Base-by-base conservation (phyloP, 1,140 invertebrate genomes). In the Tribolium madens region DNA sequence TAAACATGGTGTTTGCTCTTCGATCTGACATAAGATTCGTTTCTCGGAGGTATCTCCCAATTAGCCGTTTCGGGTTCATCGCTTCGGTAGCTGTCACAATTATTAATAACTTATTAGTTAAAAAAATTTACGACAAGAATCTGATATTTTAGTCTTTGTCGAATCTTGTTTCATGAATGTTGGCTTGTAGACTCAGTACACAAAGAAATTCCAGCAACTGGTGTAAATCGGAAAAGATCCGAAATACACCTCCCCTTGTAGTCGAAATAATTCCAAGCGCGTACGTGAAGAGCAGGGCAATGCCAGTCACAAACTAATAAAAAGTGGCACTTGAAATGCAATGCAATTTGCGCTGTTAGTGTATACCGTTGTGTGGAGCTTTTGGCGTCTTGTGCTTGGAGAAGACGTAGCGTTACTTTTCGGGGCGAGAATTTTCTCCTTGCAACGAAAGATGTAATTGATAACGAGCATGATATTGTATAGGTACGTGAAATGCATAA, bases 291-390 rank as follows among this genome's bases (percentile, higher is more conserved):
- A 64, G 52, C 57, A 26, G 21, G 26, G 57, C 57, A 64, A 64
- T 64, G 57, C 57, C 57, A 64, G 18, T 64, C 26, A 36, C 57
- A 13, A 64, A 64, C 57, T 64, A 64, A 64, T 64, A 64, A 64
- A 64, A 64, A 64, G 57, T 64, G 57, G 57, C 57, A 64, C 57
- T 26, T 64, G 57, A 64, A 64, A 64, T 64, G 57, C 57, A 64
- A 64, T 64, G 57, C 57, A 64, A 64, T 64, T 64, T 64, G 57
- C 57, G 21, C 57, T 64, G 57, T 64, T 64, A 64, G 57, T 64
- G 57, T 64, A n/a, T n/a, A 64, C 57, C 57, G 57, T 64, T 64
- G 57, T 53, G 52, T 14, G 21, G 1, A 64, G 57, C 57, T 64
- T 42, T 64, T 64, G 57, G 57, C 57, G 36, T 64, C 57, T 26